Evolutionary conservation across 2,888 invertebrate genomes (phyloP), one percentile per base, ranked within the genome.

Genomic region (Rhamphomyia laevipes): DNA sequence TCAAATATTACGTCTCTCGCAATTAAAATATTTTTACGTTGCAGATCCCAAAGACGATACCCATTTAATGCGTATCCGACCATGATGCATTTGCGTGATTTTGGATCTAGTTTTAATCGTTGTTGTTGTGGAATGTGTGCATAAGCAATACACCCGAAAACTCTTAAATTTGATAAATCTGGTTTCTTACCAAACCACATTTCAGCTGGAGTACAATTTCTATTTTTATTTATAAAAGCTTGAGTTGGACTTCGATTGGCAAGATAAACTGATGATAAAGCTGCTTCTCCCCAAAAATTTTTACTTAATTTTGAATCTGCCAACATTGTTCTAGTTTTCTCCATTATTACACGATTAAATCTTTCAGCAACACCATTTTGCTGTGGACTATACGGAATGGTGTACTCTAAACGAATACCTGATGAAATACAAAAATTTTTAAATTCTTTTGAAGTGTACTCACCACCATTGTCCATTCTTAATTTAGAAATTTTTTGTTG

Each of bases 401-500:
- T 54, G n/a, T 50, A 50, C 35, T 56, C 50, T 10, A 43, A 23
- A 27, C 53, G 35, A 27, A 62, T 63, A 1, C 63, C 63, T 47
- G 60, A 49, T 10, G 49, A 38, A 13, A 51, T 55, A 4, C 59
- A 52, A 45, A 51, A 58, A 1, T 50, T 9, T 6, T 48, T 45
- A 6, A 58, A 41, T 16, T 46, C 47, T 10, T 54, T 51, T 42
- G 55, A 53, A 4, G 52, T 27, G 43, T 61, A 66, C 48, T 64
- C 61, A 7, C 56, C 53, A 4, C 61, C 51, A 46, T 52, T 51
- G 45, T 54, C 51, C 5, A 51, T 13, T 13, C 52, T 48, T 9
- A 55, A 15, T n/a, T 15, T 6, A 21, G 50, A 48, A 33, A 53
- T 50, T 47, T 27, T 45, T 43, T 17, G 35, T 18, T 16, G 30